Conservation (phyloP, 2,888 invertebrate species). For the Exocentrus adspersus region DNA sequence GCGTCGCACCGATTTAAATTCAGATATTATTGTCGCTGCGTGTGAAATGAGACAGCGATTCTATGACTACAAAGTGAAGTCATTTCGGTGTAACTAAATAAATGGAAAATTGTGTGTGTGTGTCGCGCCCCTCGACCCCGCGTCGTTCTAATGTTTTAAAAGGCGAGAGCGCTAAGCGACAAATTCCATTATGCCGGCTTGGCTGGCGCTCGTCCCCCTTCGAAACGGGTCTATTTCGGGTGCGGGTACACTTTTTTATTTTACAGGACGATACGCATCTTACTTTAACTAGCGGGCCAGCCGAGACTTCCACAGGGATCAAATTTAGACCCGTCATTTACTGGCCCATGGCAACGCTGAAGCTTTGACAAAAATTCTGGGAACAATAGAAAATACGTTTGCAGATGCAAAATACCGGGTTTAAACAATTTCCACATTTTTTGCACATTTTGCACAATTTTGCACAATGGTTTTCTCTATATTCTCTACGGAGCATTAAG, state of each 20-base stretch:
- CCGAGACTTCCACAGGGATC: too few relatives aligned
- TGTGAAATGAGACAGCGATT: constrained; percentile 61
- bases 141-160: constrained; percentile 39
- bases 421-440: too few relatives aligned
- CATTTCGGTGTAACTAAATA: constrained; percentile 58
- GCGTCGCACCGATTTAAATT: constrained; percentile 62
- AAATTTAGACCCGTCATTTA: too few relatives aligned
- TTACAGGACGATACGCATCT: too few relatives aligned
- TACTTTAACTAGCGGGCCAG: too few relatives aligned
- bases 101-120: constrained; percentile 53
- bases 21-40: constrained; percentile 61
- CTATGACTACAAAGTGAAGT: constrained; percentile 59
- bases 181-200: constrained; percentile 37
- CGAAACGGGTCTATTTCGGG: constrained; percentile 14
- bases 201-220: constrained; percentile 8
- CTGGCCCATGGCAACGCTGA: too few relatives aligned
- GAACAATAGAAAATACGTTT: too few relatives aligned
- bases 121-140: constrained; percentile 19
- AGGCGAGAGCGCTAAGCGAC: constrained; percentile 31
- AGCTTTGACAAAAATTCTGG: too few relatives aligned
- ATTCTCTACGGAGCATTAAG: too few relatives aligned
- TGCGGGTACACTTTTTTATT: background rate
- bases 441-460: too few relatives aligned
- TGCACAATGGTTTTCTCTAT: too few relatives aligned
- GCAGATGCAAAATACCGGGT: too few relatives aligned